A percentile compares a stretch with the other conserved stretches of the same genome.
phyloP scores from a whole-genome alignment of 37 sponge, comb jelly and placozoan genomes.

The Agelas oroides region DNA sequence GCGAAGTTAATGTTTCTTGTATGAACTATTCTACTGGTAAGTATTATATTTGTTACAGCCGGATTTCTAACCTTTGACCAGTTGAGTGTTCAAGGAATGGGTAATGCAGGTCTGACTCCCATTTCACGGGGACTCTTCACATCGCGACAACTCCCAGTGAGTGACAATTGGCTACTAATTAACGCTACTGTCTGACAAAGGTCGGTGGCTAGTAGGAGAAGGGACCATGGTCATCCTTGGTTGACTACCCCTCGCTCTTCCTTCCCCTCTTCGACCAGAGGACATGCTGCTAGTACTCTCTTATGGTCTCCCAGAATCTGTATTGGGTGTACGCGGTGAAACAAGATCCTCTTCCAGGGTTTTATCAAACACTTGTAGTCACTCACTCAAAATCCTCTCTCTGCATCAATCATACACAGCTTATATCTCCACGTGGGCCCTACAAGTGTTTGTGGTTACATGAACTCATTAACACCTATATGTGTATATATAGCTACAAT shows the following conservation, averaged over 20 bases:
- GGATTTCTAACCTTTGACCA: too few relatives aligned
- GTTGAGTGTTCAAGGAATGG: not conserved
- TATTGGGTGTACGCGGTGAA: not conserved
- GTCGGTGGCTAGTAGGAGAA: not conserved
- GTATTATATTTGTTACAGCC: too few relatives aligned
- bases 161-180: conserved; percentile 42
- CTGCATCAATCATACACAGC: too few relatives aligned
- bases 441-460: too few relatives aligned
- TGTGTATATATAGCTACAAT: too few relatives aligned
- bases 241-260: not conserved
- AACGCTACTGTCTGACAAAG: conserved; percentile 41
- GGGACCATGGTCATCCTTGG: conserved; percentile 8
- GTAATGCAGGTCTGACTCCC: not conserved
- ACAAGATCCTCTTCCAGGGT: conserved; percentile 11
- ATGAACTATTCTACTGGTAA: too few relatives aligned
- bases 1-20: too few relatives aligned
- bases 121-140: not conserved
- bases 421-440: too few relatives aligned
- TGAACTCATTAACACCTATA: too few relatives aligned
- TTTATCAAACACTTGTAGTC: conserved; percentile 21
- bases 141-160: conserved; percentile 33
- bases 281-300: conserved; percentile 5
- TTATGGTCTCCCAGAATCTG: not conserved
- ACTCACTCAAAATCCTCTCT: too few relatives aligned
- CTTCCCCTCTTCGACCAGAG: not conserved